phyloP scores from a whole-genome alignment of 2,888 invertebrate species.

The Cosmia trapezina region DNA sequence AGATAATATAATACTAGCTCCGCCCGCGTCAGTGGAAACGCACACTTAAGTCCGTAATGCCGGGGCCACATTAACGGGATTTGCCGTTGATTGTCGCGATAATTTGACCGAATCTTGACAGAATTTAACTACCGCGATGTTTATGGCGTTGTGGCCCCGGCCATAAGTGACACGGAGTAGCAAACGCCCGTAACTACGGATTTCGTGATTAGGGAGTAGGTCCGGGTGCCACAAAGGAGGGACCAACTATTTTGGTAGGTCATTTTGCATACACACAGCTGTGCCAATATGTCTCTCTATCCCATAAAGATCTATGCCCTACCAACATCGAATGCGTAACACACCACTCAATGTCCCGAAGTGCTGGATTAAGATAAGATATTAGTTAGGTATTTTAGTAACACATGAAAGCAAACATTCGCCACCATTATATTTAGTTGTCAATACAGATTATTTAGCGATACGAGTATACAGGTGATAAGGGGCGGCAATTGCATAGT shows the following conservation, averaged over 20 bases:
- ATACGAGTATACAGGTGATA: slow-evolving; percentile 29
- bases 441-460: slow-evolving; percentile 31
- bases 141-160: too few species aligned
- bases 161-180: too few species aligned
- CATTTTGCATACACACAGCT: neutral
- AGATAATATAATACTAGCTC: too few species aligned
- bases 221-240: neutral
- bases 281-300: neutral
- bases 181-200: too few species aligned
- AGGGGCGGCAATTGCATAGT: neutral
- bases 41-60: too few species aligned
- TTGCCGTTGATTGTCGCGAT: too few species aligned
- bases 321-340: neutral
- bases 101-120: too few species aligned
- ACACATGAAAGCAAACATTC: slow-evolving; percentile 26
- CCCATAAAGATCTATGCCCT: too few species aligned
- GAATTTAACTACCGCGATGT: too few species aligned
- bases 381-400: neutral
- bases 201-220: too few species aligned
- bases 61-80: too few species aligned
- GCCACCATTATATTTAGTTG: slow-evolving; percentile 22
- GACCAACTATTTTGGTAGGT: neutral
- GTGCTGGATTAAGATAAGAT: slow-evolving; percentile 38
- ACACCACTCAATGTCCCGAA: slow-evolving; percentile 10
- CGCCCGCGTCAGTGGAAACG: too few species aligned